These are phyloP conservation scores for Excalfactoria chinensis DNA, from an alignment of 2,113 vertebrate species.

Conservation along the genomic window DNA sequence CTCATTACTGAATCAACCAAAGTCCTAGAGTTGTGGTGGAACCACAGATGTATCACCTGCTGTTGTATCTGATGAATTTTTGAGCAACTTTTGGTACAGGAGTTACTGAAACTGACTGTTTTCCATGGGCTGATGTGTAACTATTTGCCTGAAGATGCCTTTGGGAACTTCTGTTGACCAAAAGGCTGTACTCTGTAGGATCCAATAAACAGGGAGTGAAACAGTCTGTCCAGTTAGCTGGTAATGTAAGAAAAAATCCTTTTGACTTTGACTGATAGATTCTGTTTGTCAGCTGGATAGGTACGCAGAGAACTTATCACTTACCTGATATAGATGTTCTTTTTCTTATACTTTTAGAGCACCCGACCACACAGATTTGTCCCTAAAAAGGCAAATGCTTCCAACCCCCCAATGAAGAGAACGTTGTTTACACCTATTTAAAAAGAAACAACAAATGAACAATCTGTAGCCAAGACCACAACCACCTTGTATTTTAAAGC, in stretches of 20 bases:
- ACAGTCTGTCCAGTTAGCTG: not conserved
- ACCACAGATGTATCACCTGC: not conserved
- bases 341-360: constrained; percentile 76
- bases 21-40: not conserved
- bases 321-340: not conserved
- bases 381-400: constrained; percentile 82
- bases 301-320: not conserved
- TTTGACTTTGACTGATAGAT: not conserved
- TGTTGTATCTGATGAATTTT: not conserved
- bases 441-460: constrained; percentile 48
- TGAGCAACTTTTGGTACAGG: not conserved
- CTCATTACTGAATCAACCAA: not conserved
- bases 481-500: constrained; percentile 81
- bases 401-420: constrained; percentile 80
- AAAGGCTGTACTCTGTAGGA: not conserved
- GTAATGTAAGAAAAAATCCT: not conserved
- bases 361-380: constrained; percentile 77
- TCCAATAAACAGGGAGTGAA: not conserved
- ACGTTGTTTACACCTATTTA: constrained; percentile 80
- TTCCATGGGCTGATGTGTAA: not conserved
- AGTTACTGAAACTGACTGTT: not conserved
- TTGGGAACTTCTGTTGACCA: not conserved
- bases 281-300: not conserved
- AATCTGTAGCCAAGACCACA: constrained; percentile 76
- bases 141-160: not conserved